Evolutionary conservation across 1,140 invertebrate species (phyloP), one percentile per base, ranked within the genome.

Genomic region (Bombyx mori): DNA sequence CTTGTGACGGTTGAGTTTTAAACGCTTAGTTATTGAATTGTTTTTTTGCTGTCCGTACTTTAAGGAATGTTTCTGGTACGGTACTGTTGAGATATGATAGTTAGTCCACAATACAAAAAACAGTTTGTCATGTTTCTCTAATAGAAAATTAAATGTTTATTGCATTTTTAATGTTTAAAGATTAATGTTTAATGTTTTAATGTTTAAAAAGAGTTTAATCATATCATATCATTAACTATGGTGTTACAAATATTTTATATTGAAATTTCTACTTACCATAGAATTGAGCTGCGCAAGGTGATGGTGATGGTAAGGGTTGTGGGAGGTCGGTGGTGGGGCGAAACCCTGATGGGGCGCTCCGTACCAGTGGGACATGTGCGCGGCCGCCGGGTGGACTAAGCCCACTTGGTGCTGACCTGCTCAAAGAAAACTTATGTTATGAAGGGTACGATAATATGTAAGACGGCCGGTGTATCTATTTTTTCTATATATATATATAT

Each of bases 301-400:
- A 49, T 87, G 83, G 60, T 86, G 83, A 61, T 86, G 83, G 61
- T 87, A 85, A 56, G 84, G 82, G 67, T 85, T 85, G 62, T 85
- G 82, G 3, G 82, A 82, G 47, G 82, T 65, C 6, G 84, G 82
- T 1, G 84, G 84, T 8, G 84, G 84, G 10, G 82, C 84, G 59
- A 85, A 85, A 50, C 82, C 82, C 68, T 85, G 82, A 65, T 87
- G 84, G 7, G 82, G 84, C 50, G 84, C 84, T 8, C 82, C 84
- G 65, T 87, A 87, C 84, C 84, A 87, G 55, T 87, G 84, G n/a
- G 84, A 87, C 84, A 87, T 87, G 58, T 85, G 82, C 44, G 84
- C 84, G 26, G 83, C 82, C 60, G 84, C 84, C 8, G 83, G 82
- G 62, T 87, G 83, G 44, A 85, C 82, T 47, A 87, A 56, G 5